Base-by-base conservation (phyloP, 2,888 invertebrate species). In the Ernsta delagoae region DNA sequence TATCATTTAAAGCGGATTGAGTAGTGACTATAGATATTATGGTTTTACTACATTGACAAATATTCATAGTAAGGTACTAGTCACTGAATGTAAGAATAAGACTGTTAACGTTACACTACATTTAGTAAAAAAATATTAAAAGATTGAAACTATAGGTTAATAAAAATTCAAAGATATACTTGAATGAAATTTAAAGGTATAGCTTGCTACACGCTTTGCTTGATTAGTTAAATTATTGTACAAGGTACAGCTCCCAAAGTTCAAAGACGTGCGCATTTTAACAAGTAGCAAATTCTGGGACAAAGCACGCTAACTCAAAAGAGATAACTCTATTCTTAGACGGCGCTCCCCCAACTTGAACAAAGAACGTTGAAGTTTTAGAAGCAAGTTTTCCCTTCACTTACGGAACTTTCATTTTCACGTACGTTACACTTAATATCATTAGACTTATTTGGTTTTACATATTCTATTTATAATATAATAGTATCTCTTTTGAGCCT, bases 231-330 rank as follows among this genome's bases (percentile, higher is more conserved):
- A 54, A 54, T 54, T 54, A 54, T 54, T 11, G 11, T 34, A 54
- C 8, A 9, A 50, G 57, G 57, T 57, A 59, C n/a, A n/a, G n/a
- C 59, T 59, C 16, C 24, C 3, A 50, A 65, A 53, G 50, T 59
- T 39, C 59, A 65, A 39, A 48, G 59, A 56, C 64, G 59, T 59
- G 50, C 59, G 59, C 50, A 50, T 59, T 31, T 39, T 50, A 24
- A 45, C 41, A 43, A 60, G 60, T 60, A 43, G 60, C 60, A 45
- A 31, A 59, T 65, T 48, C 65, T 48, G 12, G 45, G 34, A 16
- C 24, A 41, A 31, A 41, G 43, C 54, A 54, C 11, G 41, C 48
- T 39, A 45, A 65, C 57, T 9, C 56, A 45, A n/a, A 56, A 56
- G 54, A 34, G 56, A 45, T 43, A 54, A 57, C 43, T 36, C 65